Evolutionary conservation across 2,113 vertebrate species (phyloP).

Genomic region (Ondatra zibethicus): DNA sequence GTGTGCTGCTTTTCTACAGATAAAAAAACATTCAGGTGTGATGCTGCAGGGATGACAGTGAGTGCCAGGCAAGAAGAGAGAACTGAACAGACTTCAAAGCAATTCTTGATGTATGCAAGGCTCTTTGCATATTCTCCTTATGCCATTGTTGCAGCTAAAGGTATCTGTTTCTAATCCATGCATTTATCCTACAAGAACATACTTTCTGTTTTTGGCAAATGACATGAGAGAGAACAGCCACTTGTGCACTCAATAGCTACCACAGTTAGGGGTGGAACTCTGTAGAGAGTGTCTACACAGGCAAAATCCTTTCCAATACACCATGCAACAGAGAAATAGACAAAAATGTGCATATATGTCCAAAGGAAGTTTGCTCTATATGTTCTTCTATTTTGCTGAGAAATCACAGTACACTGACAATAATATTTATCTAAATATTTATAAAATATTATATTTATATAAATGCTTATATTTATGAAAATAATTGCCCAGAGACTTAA

Average conservation of each 20-base stretch:
- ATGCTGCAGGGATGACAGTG: neutral
- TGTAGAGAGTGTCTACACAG: neutral
- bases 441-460: neutral
- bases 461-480: neutral
- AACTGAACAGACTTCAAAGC: neutral
- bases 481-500: neutral
- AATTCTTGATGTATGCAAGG: neutral
- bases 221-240: neutral
- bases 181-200: neutral
- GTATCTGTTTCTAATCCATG: neutral
- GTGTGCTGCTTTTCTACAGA: neutral
- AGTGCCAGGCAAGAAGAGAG: neutral
- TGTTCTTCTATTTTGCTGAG: neutral
- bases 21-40: neutral
- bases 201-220: neutral
- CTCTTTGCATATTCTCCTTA: neutral
- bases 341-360: neutral
- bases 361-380: neutral
- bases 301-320: neutral
- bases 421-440: neutral
- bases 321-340: neutral
- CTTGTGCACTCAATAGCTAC: neutral
- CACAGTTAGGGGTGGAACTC: conserved; percentile 25
- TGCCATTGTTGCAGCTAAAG: neutral
- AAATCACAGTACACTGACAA: neutral